Conservation (phyloP, 2,888 invertebrate species). For the Eremobia ochroleuca region DNA sequence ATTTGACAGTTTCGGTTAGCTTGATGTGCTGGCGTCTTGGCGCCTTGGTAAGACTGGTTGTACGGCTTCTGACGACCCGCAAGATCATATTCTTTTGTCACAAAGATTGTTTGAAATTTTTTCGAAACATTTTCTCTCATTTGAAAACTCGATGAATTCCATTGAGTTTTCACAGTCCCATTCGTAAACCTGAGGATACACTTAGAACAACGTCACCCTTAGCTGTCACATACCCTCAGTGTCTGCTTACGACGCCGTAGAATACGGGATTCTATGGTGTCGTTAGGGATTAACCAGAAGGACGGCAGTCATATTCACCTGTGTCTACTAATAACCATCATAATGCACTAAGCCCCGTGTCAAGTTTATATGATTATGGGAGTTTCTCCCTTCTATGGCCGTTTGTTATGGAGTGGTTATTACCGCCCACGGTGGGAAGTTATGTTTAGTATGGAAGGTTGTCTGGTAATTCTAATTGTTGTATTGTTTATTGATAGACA, state of each 20-base stretch:
- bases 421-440: background rate
- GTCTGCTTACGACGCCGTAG: conserved; percentile 13
- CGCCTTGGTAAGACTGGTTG: too few species aligned
- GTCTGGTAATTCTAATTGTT: conserved; percentile 16
- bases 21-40: too few species aligned
- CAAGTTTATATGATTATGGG: conserved; percentile 40
- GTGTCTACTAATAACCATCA: conserved; percentile 50
- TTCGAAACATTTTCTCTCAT: background rate
- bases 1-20: too few species aligned
- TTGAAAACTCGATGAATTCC: background rate
- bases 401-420: conserved; percentile 24
- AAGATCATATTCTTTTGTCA: background rate
- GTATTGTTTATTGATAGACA: background rate
- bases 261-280: conserved; percentile 21
- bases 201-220: background rate
- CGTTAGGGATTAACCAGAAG: conserved; percentile 41
- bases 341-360: conserved; percentile 32
- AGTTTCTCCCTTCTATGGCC: background rate
- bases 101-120: background rate
- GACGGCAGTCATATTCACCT: conserved; percentile 46
- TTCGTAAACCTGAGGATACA: background rate
- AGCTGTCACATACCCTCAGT: background rate
- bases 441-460: conserved; percentile 16
- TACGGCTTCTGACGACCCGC: too few species aligned
- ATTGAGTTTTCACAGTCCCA: background rate